Evolutionary conservation across 2,888 invertebrate species (phyloP), one percentile per base, ranked within the genome.

Genomic region (Dendrolimus houi): DNA sequence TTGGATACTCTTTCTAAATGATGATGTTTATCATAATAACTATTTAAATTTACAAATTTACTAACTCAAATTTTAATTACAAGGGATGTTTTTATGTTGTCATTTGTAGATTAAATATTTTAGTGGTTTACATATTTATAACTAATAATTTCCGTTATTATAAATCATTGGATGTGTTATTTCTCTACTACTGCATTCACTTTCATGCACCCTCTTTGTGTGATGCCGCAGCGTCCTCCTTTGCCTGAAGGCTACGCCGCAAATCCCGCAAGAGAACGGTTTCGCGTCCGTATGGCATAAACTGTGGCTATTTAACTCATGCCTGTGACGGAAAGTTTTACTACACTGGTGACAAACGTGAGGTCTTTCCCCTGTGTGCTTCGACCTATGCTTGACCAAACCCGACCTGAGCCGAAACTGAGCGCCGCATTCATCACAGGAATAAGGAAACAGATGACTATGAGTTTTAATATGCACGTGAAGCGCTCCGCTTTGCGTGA

Each of bases 401-500:
- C 92, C 91, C 1, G 92, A 88, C 53, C 92, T 91, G 47, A 93
- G 87, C 2, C 93, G 81, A 74, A 94, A 94, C 56, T 90, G 87
- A 56, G 92, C 92, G 41, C 91, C 88, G 74, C 94, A 94, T 62
- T 92, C 90, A 0, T 85, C 84, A 75, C 94, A 94, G 17, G 83
- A 81, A 72, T 90, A 91, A 1, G 94, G 92, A 62, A 91, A 92
- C 55, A 79, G 78, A 60, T 92, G 83, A 53, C 85, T 85, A 74
- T 94, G 94, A 7, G 92, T 92, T 54, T 92, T 90, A 56, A 91
- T 85, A 69, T 94, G 94, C 29, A 92, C 93, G 74, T 93, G 93
- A 53, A 94, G 75, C 1, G 93, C 92, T 0, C 93, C 93, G 68
- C 93, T 93, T 70, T 94, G 94, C 58, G 93, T 93, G 79, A 94